Conservation (phyloP, 2,797 vertebrate genomes). For the Myotis pilosus region DNA sequence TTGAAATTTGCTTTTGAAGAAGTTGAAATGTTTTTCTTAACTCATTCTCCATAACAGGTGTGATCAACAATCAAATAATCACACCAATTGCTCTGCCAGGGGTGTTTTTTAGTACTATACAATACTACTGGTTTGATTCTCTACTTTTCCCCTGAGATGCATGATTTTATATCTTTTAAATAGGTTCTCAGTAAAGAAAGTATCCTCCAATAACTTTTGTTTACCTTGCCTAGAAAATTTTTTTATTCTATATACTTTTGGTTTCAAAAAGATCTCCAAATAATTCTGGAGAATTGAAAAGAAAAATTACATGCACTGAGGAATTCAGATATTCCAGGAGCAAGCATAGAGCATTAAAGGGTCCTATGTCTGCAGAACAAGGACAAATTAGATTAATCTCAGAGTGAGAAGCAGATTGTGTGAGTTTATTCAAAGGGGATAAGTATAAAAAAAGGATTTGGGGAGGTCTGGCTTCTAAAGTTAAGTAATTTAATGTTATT, state of each 20-base stretch:
- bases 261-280: not conserved
- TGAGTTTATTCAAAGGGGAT: not conserved
- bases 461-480: not conserved
- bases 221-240: not conserved
- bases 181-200: not conserved
- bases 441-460: not conserved
- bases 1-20: not conserved
- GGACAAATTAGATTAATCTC: not conserved
- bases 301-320: not conserved
- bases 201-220: not conserved
- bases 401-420: not conserved
- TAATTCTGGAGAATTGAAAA: not conserved
- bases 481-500: not conserved
- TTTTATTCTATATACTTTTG: not conserved
- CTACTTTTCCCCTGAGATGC: not conserved
- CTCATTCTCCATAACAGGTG: not conserved
- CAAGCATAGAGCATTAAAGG: not conserved
- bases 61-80: not conserved
- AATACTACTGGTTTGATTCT: not conserved
- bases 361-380: not conserved
- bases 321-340: not conserved
- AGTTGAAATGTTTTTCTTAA: not conserved
- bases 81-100: not conserved
- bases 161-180: not conserved
- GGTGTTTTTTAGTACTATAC: not conserved